Conservation (phyloP, 2,113 vertebrate species). For the Hypomesus transpacificus region DNA sequence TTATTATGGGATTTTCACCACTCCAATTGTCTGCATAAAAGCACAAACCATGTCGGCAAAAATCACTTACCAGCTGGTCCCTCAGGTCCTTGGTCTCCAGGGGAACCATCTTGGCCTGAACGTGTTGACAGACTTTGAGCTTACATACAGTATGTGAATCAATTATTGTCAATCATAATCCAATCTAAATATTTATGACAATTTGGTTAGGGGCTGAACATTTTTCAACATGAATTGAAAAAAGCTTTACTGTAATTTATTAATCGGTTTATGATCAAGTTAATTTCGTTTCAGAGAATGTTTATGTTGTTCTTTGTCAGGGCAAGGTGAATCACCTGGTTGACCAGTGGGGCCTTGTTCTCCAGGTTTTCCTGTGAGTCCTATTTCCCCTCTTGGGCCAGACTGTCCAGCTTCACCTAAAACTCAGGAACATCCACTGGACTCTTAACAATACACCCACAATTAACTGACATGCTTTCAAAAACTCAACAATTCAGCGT, state of each 20-base stretch:
- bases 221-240: too few species aligned
- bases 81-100: conserved; percentile 3
- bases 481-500: not conserved
- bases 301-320: not conserved
- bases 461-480: not conserved
- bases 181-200: too few species aligned
- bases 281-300: too few species aligned
- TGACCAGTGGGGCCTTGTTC: conserved; percentile 26
- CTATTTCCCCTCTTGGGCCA: conserved; percentile 38
- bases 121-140: not conserved
- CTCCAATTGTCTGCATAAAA: not conserved
- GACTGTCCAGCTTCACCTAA: conserved; percentile 37
- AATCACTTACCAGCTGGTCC: conserved; percentile 18
- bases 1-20: too few species aligned
- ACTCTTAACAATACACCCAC: not conserved
- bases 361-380: conserved; percentile 37
- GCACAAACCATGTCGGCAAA: not conserved
- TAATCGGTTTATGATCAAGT: too few species aligned
- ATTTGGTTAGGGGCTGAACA: too few species aligned
- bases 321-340: conserved; percentile 27
- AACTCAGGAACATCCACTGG: not conserved
- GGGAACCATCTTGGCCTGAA: conserved; percentile 11
- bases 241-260: too few species aligned
- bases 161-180: not conserved
- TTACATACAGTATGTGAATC: not conserved